phyloP scores from a whole-genome alignment of 30 jellyfish, hydroid and myxozoan species.

The Turritopsis rubra region DNA sequence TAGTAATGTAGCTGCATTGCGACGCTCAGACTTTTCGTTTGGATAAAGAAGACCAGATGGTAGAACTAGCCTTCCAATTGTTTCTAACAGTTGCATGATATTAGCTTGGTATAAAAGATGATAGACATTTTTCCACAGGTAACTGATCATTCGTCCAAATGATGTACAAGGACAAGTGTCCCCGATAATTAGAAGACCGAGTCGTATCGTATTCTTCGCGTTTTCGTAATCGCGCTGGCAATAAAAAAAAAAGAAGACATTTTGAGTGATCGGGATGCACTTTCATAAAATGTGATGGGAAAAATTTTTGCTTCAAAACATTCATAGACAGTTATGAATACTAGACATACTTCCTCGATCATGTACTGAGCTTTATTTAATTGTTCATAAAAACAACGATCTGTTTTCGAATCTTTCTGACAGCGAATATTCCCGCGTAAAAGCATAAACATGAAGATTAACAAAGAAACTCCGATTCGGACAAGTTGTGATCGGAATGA shows the following conservation, averaged over 20 bases:
- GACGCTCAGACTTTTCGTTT: slow-evolving; percentile 22
- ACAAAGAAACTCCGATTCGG: slow-evolving; percentile 22
- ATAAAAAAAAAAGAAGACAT: background rate
- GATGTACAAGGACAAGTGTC: slow-evolving; percentile 35
- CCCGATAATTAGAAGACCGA: slow-evolving; percentile 28
- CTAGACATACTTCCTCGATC: slow-evolving; percentile 4
- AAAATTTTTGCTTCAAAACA: too few relatives aligned
- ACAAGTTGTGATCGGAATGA: slow-evolving; percentile 18
- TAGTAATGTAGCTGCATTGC: slow-evolving; percentile 17
- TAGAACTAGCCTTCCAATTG: slow-evolving; percentile 15
- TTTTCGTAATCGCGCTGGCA: slow-evolving; percentile 33
- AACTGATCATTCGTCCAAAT: slow-evolving; percentile 25
- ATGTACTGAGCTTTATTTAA: slow-evolving; percentile 24
- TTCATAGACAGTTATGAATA: too few relatives aligned
- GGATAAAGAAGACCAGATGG: slow-evolving; percentile 25
- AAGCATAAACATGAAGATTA: slow-evolving; percentile 31
- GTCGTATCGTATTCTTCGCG: slow-evolving; percentile 22
- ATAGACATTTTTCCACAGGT: slow-evolving; percentile 28
- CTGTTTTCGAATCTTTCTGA: slow-evolving; percentile 3
- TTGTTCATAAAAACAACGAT: slow-evolving; percentile 27
- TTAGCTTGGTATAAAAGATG: slow-evolving; percentile 32
- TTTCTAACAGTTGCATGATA: slow-evolving; percentile 15
- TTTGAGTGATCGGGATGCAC: too few relatives aligned
- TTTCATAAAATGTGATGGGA: too few relatives aligned
- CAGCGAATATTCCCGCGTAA: slow-evolving; percentile 28